Base-by-base conservation (phyloP, 2,113 vertebrate genomes). In the Pelodiscus sinensis region DNA sequence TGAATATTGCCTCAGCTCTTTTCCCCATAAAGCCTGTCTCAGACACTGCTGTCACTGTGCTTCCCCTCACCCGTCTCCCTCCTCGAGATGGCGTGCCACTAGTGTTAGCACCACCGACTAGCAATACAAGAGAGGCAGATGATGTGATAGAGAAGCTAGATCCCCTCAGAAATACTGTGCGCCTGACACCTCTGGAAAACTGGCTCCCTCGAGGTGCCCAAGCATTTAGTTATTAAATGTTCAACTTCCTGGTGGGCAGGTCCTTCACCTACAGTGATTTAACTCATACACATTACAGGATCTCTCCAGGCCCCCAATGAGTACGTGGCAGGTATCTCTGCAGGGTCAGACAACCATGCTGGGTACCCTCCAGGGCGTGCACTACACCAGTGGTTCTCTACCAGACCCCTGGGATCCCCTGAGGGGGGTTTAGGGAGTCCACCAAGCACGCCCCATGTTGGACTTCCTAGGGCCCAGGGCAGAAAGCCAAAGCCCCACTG, bases 101-200 rank as follows among this genome's bases (percentile, higher is more conserved):
- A 6, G 2, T 4, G 22, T 44, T 11, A 25, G 71, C 21, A 38
- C 44, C 73, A 44, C 7, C 22, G 11, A 44, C 38, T 50, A 77
- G 73, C 22, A 8, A 50, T 27, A 38, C 71, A 19, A 75, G 22
- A 75, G 71, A 75, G 10, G 19, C 21, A 75, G 21, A 22, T 13
- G 0, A 22, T 0, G 0, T 0, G 10, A 71, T 3, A 71, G 1
- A 15, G 2, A 12, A 4, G 3, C 5, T 79, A 50, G 21, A 81
- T 9, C 73, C 21, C n/a, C 6, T 0, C 16, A 21, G 38, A 19
- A 58, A 81, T 9, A 14, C 35, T 56, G 15, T 14, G 8, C 11
- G 9, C 35, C 80, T 38, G 13, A 19, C 14, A 16, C 24, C 15
- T 56, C 31, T 16, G 35, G 35, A 25, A 44, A 81, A 57, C 24